Base-by-base conservation (phyloP, 2,888 invertebrate genomes). In the Cecidostiba fungosa region DNA sequence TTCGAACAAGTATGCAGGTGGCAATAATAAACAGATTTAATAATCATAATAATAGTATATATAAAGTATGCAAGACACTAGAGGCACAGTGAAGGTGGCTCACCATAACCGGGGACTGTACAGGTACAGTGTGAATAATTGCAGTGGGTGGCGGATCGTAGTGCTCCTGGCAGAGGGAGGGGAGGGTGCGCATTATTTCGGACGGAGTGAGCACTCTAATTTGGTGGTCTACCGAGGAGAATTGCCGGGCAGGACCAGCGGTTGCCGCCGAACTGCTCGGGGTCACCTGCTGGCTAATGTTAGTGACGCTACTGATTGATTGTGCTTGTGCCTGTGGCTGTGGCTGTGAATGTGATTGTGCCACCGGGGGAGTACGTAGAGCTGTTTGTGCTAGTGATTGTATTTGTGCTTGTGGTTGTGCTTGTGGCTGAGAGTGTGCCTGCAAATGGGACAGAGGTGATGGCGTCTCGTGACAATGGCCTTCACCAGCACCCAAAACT, bases 101-200 rank as follows among this genome's bases (percentile, higher is more conserved):
- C 94, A 94, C 94, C 94, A 92, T 93, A 91, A 92, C 93, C 92
- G 92, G 92, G 92, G 92, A 90, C 93, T 93, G 93, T 93, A 93
- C 93, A 93, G 92, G 92, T 92, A 93, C 93, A 92, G 93, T 93
- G 93, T 93, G 93, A 93, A 93, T 93, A 92, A 93, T 94, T 93
- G 94, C 94, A 92, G 94, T 94, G 92, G 94, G 94, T 93, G 94
- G 94, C 94, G 94, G 93, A 92, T 95, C 95, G 94, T 95, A 95
- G 94, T 95, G 95, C 95, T 95, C 95, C 95, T 95, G 96, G 94
- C 96, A 96, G 94, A 97, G 96, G 94, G 97, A 96, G 94, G 97
- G 97, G 95, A 97, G 96, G 93, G 97, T 97, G 95, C 97, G 96
- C 97, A 97, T 97, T 94, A 97, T 97, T 96, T 97, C 97, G 91